These are phyloP conservation scores for Galerucella pusilla DNA, from an alignment of 2,888 invertebrate genomes.

Conservation along the genomic window DNA sequence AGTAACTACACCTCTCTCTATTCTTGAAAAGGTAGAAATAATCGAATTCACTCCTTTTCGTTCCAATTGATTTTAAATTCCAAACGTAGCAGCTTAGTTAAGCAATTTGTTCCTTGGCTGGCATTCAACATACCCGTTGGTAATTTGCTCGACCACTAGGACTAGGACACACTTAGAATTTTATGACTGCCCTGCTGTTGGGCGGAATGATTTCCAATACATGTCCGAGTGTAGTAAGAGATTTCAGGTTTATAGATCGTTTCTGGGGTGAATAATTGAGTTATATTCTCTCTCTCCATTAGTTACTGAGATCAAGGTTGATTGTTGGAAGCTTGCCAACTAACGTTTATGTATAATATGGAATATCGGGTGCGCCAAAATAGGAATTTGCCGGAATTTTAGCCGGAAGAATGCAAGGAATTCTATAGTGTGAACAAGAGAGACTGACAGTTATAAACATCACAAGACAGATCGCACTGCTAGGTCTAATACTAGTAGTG, in stretches of 20 bases:
- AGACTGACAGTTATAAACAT: no score
- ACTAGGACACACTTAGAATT: conserved; percentile 19
- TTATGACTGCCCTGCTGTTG: conserved; percentile 17
- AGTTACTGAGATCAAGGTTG: neutral
- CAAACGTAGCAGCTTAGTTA: conserved; percentile 10
- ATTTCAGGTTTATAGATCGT: conserved; percentile 1
- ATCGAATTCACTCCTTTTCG: conserved; percentile 16
- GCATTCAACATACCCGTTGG: conserved; percentile 28
- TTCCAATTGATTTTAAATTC: conserved; percentile 30
- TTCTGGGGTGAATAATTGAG: neutral
- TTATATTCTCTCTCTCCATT: neutral
- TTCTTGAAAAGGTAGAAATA: conserved; percentile 11
- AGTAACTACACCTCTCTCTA: no score
- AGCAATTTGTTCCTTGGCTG: conserved; percentile 20
- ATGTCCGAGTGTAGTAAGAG: neutral
- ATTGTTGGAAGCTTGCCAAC: neutral
- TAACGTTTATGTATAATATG: neutral
- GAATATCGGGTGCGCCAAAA: no score
- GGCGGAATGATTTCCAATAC: conserved; percentile 16
- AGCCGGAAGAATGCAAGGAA: no score
- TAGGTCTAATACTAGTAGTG: no score
- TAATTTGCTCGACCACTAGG: conserved; percentile 27
- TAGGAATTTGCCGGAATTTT: no score
- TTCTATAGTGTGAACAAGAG: no score
- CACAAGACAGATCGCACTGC: no score